Evolutionary conservation across 2,888 invertebrate species (phyloP).

Genomic region (Phania funesta): DNA sequence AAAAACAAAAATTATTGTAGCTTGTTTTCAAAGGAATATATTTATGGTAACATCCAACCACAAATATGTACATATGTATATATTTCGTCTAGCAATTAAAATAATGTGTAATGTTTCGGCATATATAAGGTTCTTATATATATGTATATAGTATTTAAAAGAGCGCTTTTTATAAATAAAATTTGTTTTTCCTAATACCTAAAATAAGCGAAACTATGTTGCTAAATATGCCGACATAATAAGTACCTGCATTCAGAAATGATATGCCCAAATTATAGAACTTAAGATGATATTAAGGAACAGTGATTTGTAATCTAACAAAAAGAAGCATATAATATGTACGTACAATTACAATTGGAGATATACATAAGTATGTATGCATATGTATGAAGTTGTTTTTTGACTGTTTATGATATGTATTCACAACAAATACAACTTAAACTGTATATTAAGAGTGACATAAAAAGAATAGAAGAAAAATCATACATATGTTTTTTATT

Average conservation of each 20-base stretch:
- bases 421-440: not conserved
- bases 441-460: not conserved
- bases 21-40: not conserved
- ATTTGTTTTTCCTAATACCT: too few relatives aligned
- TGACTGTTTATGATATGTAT: not conserved
- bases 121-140: too few relatives aligned
- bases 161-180: too few relatives aligned
- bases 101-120: too few relatives aligned
- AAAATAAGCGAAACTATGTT: too few relatives aligned
- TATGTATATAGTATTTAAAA: too few relatives aligned
- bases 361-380: not conserved
- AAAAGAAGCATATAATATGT: not conserved
- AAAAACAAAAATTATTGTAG: too few relatives aligned
- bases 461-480: not conserved
- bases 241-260: too few relatives aligned
- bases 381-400: not conserved
- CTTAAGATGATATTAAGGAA: not conserved
- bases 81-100: not conserved
- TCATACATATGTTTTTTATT: not conserved
- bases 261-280: too few relatives aligned
- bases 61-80: too few relatives aligned
- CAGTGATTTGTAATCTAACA: not conserved
- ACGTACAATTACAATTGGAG: not conserved
- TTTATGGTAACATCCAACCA: slow-evolving; percentile 51
- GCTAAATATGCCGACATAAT: too few relatives aligned